Conservation (phyloP, 2,797 vertebrate genomes). For the Danio aesculapii region DNA sequence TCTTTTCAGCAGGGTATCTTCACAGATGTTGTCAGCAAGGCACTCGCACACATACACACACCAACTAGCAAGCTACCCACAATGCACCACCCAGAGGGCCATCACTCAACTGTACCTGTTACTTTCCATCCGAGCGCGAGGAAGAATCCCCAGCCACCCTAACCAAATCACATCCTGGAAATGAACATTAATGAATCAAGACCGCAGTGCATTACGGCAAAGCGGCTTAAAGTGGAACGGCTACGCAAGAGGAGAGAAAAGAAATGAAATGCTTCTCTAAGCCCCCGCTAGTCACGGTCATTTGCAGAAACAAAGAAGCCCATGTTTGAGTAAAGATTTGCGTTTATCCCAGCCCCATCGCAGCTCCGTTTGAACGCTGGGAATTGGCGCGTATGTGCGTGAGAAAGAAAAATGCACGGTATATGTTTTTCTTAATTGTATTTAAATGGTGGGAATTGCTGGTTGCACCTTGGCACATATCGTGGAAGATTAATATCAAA, state of each 20-base stretch:
- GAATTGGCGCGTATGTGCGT: conserved; percentile 49
- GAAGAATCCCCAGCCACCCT: conserved; percentile 74
- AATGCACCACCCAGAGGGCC: conserved; percentile 53
- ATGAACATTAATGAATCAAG: conserved; percentile 69
- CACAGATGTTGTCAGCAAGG: conserved; percentile 22
- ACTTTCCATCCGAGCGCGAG: conserved; percentile 49
- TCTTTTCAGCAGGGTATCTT: conserved; percentile 7
- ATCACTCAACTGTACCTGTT: conserved; percentile 61
- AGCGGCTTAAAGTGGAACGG: conserved; percentile 67
- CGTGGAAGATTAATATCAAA: conserved; percentile 48
- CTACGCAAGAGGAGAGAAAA: conserved; percentile 70
- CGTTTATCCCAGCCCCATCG: conserved; percentile 49
- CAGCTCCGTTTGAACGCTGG: conserved; percentile 45
- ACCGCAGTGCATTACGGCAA: conserved; percentile 60
- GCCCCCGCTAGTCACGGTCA: conserved; percentile 66
- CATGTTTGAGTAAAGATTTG: conserved; percentile 62
- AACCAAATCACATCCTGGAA: conserved; percentile 76
- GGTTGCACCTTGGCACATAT: conserved; percentile 23
- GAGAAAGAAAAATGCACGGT: conserved; percentile 26
- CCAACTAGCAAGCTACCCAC: conserved; percentile 24
- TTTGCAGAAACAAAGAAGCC: conserved; percentile 67
- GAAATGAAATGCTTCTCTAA: conserved; percentile 67
- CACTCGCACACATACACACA: conserved; percentile 28
- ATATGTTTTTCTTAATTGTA: conserved; percentile 13
- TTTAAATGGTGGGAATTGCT: conserved; percentile 38